A percentile compares a stretch with the other conserved stretches of the same genome.
Conservation (phyloP, 1,140 invertebrate species). For the Thalassaphorura encarpata region DNA sequence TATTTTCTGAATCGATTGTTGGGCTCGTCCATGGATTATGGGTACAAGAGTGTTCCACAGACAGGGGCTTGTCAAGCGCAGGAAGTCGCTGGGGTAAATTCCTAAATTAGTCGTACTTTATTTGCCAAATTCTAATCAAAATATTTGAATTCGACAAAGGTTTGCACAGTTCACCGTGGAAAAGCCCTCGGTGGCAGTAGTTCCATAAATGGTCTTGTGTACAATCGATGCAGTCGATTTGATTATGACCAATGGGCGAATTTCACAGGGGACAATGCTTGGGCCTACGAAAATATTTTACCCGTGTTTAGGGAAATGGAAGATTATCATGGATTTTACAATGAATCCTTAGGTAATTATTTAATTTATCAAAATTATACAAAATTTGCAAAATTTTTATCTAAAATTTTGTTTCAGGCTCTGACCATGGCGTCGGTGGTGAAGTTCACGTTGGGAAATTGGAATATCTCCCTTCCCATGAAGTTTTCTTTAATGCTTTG, state of each 20-base stretch:
- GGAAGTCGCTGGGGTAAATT: neutral
- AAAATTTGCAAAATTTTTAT: neutral
- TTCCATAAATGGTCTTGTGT: neutral
- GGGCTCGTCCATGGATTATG: neutral
- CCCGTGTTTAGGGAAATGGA: conserved; percentile 11
- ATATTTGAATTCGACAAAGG: conserved; percentile 39
- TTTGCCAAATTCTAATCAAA: neutral
- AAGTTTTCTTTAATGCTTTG: conserved; percentile 3
- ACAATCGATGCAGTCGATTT: neutral
- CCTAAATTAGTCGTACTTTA: neutral
- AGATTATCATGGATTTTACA: conserved; percentile 7
- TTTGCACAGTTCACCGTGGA: conserved; percentile 48
- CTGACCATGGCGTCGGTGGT: conserved; percentile 3
- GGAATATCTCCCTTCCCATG: neutral
- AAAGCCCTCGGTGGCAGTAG: conserved; percentile 2
- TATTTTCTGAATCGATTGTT: neutral
- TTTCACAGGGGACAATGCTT: conserved; percentile 9
- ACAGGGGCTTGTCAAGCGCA: neutral
- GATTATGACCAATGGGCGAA: conserved; percentile 15
- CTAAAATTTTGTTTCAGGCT: neutral
- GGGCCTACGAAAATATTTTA: conserved; percentile 9
- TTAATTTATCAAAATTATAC: neutral
- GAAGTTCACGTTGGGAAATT: conserved; percentile 2
- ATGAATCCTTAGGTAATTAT: neutral
- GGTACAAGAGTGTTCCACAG: neutral